Conservation (phyloP, 2,113 vertebrate genomes). For the Antigone vipio region DNA sequence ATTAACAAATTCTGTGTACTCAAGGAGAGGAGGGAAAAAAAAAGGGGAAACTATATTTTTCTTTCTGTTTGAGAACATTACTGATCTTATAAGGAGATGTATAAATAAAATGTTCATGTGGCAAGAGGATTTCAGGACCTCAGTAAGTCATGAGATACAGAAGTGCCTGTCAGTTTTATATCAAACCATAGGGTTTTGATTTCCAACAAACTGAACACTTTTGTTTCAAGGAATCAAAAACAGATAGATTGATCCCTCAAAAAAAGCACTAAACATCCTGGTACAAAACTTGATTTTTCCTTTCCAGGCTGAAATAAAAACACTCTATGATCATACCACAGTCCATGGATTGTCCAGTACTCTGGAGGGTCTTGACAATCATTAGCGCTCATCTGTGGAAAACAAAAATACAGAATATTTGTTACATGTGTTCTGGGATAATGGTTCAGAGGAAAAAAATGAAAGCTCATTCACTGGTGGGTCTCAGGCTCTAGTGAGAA, state of each 20-base stretch:
- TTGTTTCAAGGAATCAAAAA: not conserved
- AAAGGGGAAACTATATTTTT: not conserved
- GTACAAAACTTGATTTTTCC: not conserved
- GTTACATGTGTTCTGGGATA: not conserved
- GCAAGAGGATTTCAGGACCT: not conserved
- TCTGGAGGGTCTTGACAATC: conserved; percentile 66
- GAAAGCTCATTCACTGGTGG: not conserved
- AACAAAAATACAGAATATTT: not conserved
- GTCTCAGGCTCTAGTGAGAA: not conserved
- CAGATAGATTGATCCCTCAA: not conserved
- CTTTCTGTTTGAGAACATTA: not conserved
- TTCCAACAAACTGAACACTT: not conserved
- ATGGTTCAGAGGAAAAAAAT: not conserved
- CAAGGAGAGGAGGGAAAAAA: not conserved
- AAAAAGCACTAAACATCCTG: not conserved
- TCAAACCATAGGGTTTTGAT: not conserved
- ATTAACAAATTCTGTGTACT: not conserved
- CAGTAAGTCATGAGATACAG: not conserved
- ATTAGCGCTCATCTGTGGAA: conserved; percentile 52
- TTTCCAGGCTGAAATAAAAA: not conserved
- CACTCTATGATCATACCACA: conserved; percentile 62
- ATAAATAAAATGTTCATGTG: not conserved
- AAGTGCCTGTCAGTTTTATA: not conserved
- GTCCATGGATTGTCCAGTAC: conserved; percentile 81
- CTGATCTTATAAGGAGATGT: not conserved